Conservation (phyloP, 2,797 vertebrate species). For the Australoheros facetus region DNA sequence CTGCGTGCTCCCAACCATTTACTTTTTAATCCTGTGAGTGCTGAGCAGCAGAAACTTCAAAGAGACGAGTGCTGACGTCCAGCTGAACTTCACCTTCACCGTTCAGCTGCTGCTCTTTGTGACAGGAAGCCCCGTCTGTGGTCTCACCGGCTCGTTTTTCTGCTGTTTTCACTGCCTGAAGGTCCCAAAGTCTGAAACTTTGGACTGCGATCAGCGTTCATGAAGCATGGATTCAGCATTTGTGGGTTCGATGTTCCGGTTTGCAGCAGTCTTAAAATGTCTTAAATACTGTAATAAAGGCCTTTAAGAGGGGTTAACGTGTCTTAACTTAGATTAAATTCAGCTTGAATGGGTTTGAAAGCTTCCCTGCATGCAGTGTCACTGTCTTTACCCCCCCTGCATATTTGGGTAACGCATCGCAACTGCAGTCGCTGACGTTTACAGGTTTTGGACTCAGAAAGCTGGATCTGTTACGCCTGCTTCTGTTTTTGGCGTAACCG, state of each 20-base stretch:
- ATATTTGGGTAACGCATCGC: too few species aligned
- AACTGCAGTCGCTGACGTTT: too few species aligned
- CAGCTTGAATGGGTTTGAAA: too few species aligned
- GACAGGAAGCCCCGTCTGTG: background rate
- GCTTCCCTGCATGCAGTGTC: too few species aligned
- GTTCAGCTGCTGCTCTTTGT: background rate
- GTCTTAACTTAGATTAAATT: too few species aligned
- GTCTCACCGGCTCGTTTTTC: background rate
- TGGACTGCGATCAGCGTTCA: too few species aligned
- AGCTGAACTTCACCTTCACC: background rate
- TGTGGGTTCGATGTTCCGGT: too few species aligned
- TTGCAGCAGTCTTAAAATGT: background rate
- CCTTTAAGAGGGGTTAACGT: too few species aligned
- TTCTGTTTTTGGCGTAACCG: background rate
- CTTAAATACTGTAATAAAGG: too few species aligned
- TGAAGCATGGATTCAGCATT: background rate
- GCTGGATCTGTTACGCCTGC: background rate
- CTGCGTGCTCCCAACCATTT: conserved; percentile 37
- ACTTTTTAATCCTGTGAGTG: conserved; percentile 33
- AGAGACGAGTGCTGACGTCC: background rate
- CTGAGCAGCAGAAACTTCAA: conserved; percentile 8
- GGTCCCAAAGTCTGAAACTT: background rate
- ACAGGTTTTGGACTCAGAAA: background rate
- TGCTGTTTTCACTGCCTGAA: background rate
- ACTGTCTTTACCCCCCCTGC: too few species aligned